A percentile compares a stretch with the other conserved stretches of the same genome.
Conservation (phyloP, 2,888 invertebrate genomes). For the Drosophila mettleri region DNA sequence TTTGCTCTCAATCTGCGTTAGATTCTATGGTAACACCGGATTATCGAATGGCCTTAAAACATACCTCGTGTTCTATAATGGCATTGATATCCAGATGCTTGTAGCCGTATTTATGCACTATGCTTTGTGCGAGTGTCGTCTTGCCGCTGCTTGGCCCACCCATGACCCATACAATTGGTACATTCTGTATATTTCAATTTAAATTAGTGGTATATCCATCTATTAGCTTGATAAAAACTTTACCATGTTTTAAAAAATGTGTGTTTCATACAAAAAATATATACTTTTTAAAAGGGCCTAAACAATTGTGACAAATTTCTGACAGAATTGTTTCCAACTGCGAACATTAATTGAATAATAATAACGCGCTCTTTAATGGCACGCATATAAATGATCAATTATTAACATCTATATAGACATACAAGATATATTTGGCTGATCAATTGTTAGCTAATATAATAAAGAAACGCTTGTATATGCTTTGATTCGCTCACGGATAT, state of each 20-base stretch:
- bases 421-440: conserved; percentile 26
- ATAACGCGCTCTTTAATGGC: conserved; percentile 24
- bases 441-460: conserved; percentile 78
- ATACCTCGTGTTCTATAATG: conserved; percentile 93
- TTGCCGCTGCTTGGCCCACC: conserved; percentile 97
- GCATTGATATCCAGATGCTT: conserved; percentile 97
- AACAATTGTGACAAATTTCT: conserved; percentile 11
- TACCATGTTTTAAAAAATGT: conserved; percentile 19
- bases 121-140: conserved; percentile 96
- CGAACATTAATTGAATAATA: conserved; percentile 8
- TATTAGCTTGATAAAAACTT: not conserved
- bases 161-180: conserved; percentile 94
- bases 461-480: conserved; percentile 83
- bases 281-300: not conserved
- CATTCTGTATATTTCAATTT: conserved; percentile 24
- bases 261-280: not conserved
- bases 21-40: not conserved
- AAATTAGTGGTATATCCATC: not conserved
- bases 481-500: conserved; percentile 84
- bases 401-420: conserved; percentile 12
- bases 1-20: conserved; percentile 25
- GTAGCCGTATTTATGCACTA: conserved; percentile 95
- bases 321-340: conserved; percentile 1
- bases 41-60: not conserved
- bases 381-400: conserved; percentile 20